Conservation (phyloP, 2,888 invertebrate genomes). For the Pharmacophagus antenor region DNA sequence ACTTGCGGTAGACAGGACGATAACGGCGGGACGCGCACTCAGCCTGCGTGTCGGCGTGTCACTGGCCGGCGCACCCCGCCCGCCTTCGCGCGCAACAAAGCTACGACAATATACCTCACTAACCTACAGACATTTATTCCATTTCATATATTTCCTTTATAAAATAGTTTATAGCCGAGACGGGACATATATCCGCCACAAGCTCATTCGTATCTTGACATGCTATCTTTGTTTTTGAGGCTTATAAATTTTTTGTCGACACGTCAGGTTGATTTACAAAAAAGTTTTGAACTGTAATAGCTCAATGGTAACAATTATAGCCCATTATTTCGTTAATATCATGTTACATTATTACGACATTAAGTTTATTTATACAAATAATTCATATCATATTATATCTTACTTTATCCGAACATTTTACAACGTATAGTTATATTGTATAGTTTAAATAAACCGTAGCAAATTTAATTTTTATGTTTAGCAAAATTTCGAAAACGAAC, state of each 20-base stretch:
- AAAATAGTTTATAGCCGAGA: constrained; percentile 22
- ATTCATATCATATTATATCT: no score
- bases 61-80: constrained; percentile 59
- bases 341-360: neutral
- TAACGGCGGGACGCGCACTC: constrained; percentile 52
- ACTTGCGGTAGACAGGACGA: constrained; percentile 38
- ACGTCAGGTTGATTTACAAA: neutral
- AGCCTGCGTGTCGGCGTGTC: constrained; percentile 58
- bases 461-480: neutral
- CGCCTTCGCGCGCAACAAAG: constrained; percentile 47
- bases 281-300: neutral
- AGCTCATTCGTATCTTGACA: constrained; percentile 3
- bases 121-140: constrained; percentile 37
- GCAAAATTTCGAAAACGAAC: constrained; percentile 2
- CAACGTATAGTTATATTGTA: no score
- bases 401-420: no score
- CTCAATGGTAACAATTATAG: neutral
- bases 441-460: no score
- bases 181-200: constrained; percentile 4
- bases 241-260: neutral
- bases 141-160: constrained; percentile 26
- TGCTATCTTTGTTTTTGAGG: constrained; percentile 12
- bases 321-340: neutral
- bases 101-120: constrained; percentile 47
- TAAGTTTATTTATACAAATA: neutral